Base-by-base conservation (phyloP, 2,113 vertebrate species). In the Embiotoca jacksoni region DNA sequence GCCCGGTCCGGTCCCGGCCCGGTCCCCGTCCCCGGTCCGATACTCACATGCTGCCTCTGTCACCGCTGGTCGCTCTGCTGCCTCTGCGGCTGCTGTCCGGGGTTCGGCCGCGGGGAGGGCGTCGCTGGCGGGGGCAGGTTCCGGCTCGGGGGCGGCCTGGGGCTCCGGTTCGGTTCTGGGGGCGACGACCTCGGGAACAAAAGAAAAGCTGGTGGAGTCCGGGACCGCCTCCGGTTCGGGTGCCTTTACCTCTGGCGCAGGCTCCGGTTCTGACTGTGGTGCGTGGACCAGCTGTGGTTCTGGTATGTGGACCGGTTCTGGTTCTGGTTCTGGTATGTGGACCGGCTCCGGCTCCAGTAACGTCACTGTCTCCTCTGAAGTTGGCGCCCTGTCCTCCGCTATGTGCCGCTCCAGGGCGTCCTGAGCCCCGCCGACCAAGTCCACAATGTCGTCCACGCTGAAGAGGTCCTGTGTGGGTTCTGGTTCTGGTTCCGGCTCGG, bases 381-480 rank as follows among this genome's bases (percentile, higher is more conserved):
- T 46, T 13, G 81, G 66, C 30, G 72, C 64, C 37, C 39, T 59
- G 6, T 91, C 90, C 44, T 88, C 90, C 0, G 90, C 86, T 15
- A 75, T 78, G 89, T 93, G 92, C 37, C 92, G 75, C 50, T 90
- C 80, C 77, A 92, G 46, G 10, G 92, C 91, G 80, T 93, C 92
- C 71, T 78, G 85, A 53, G 90, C 92, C 6, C 93, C 93, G 53
- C 94, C 94, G 80, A 93, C 91, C 71, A 94, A 46, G 83, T 94
- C 94, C 78, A 94, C 88, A 36, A 94, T 94, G 6, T 94, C 94
- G 3, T 94, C 92, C 58, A 70, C 0, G 36, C 46, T 59, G 80
- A 78, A 85, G 14, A 68, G 75, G 60, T 91, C 85, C 44, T 56
- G 71, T 13, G 57, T 55, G 63, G 63, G 64, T 9, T 54, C 72